These are phyloP conservation scores for Motacilla tschutschensis DNA, from an alignment of 2,113 vertebrate genomes.

Conservation along the genomic window DNA sequence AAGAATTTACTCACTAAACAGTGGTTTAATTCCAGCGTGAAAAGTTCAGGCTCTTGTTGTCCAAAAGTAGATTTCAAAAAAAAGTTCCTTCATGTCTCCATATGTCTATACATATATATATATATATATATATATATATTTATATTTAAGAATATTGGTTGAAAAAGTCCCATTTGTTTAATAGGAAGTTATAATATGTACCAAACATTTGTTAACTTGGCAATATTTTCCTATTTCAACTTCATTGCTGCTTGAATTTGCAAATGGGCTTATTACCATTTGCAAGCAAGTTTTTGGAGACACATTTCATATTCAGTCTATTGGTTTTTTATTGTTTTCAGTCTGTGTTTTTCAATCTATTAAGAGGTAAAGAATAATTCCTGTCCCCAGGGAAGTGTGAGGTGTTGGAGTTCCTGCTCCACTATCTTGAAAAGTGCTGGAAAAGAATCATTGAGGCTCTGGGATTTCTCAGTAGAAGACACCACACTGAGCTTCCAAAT, in stretches of 20 bases:
- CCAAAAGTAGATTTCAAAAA: conserved; percentile 34
- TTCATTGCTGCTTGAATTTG: background rate
- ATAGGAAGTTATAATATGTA: background rate
- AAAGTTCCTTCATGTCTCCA: background rate
- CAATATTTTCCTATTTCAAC: background rate
- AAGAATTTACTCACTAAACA: conserved; percentile 27
- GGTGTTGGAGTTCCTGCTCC: background rate
- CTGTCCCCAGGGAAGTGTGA: background rate
- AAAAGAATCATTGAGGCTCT: background rate
- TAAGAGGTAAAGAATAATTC: background rate
- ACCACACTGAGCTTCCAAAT: background rate
- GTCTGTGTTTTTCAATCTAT: background rate
- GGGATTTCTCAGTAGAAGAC: background rate
- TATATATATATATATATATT: too few relatives aligned
- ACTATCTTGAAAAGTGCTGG: background rate
- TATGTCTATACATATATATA: background rate
- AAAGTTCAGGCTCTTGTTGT: conserved; percentile 59
- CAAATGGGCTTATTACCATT: background rate
- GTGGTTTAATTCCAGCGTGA: conserved; percentile 53
- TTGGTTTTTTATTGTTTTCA: background rate
- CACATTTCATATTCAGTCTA: background rate
- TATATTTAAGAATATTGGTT: background rate
- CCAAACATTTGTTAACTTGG: background rate
- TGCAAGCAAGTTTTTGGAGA: background rate
- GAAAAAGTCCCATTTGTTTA: background rate